Percentiles rank a stretch among this genome's conserved stretches.
Evolutionary conservation across 2,113 vertebrate species (phyloP).

Genomic region (Podilymbus podiceps): DNA sequence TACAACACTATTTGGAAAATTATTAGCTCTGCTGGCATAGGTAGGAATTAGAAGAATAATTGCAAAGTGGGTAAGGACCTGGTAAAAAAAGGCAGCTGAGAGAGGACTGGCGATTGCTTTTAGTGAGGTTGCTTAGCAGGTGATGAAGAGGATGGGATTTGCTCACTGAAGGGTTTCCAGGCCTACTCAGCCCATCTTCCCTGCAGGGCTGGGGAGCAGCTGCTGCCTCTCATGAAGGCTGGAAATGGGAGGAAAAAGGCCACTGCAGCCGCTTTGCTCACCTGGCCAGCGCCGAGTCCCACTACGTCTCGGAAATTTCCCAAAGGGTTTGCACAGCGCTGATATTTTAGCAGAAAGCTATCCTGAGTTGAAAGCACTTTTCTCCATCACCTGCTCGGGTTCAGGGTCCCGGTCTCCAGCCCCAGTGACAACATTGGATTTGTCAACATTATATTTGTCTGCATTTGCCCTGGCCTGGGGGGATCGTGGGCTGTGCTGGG

Average conservation of each 20-base stretch:
- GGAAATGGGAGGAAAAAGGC: neutral
- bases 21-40: neutral
- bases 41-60: neutral
- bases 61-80: neutral
- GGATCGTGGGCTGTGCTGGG: rapidly evolving
- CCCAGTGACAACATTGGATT: neutral
- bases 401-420: neutral
- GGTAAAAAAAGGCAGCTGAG: neutral
- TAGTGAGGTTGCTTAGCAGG: neutral
- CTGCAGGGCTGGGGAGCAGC: neutral
- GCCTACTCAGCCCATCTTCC: neutral
- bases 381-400: neutral
- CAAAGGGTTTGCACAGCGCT: neutral
- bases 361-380: neutral
- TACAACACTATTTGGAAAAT: neutral
- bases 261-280: neutral
- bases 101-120: neutral
- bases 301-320: neutral
- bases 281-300: neutral
- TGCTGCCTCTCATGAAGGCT: neutral
- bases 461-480: neutral
- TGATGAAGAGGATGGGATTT: neutral
- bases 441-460: neutral
- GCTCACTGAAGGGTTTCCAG: neutral
- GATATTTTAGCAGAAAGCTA: neutral